Evolutionary conservation across 2,113 vertebrate species (phyloP).

Genomic region (Tychaedon coryphoeus): DNA sequence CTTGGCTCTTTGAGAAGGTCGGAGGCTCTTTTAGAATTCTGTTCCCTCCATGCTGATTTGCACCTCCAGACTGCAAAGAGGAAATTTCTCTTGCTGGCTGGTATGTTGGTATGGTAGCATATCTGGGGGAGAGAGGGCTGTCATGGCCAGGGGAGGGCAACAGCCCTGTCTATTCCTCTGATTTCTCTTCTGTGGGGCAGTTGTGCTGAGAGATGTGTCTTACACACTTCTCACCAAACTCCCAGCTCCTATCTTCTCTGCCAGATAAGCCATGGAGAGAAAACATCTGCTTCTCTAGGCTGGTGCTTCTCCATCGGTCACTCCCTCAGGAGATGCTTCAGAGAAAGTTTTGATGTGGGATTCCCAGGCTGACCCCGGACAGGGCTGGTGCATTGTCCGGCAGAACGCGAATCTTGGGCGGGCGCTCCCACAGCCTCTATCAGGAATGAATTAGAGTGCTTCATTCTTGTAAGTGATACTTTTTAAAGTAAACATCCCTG

Average conservation of each 20-base stretch:
- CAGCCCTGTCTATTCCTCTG: background rate
- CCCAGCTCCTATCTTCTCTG: background rate
- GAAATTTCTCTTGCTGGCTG: background rate
- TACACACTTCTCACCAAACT: background rate
- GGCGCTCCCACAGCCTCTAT: slow-evolving; percentile 17
- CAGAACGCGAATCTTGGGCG: background rate
- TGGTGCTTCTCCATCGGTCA: background rate
- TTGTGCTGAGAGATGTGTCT: background rate
- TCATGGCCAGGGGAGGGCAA: background rate
- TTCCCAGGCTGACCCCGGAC: background rate
- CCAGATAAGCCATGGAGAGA: background rate
- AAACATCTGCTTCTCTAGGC: background rate
- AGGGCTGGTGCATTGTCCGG: background rate
- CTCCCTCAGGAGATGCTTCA: background rate
- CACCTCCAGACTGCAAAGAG: background rate
- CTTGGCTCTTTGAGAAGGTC: background rate
- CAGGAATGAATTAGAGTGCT: slow-evolving; percentile 71
- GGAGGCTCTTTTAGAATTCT: background rate
- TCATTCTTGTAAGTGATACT: slow-evolving; percentile 77
- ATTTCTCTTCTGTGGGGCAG: background rate
- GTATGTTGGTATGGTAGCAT: background rate
- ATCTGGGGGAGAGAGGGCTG: background rate
- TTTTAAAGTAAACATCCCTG: slow-evolving; percentile 78
- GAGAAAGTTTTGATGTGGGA: slow-evolving; percentile 46
- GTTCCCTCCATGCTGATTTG: background rate